These are phyloP conservation scores for Cephus pulcher DNA, from an alignment of 2,888 invertebrate species.

Conservation along the genomic window DNA sequence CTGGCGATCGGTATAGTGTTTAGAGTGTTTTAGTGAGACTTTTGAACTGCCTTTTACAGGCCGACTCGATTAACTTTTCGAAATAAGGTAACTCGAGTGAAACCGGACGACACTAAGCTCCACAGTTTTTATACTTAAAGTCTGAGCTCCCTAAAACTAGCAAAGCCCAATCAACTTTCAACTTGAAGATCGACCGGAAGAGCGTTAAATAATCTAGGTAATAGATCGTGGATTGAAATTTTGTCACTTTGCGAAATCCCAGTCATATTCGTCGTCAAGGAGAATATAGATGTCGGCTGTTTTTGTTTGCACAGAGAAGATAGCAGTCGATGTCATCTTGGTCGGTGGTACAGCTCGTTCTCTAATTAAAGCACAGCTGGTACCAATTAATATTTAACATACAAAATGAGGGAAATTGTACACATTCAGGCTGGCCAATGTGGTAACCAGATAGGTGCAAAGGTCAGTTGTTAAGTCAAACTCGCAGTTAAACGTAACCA, in stretches of 20 bases:
- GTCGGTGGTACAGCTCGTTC: background rate
- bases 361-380: background rate
- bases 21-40: constrained; percentile 15
- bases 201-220: no score
- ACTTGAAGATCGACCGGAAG: background rate
- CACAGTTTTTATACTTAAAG: background rate
- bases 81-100: background rate
- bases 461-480: constrained; percentile 67
- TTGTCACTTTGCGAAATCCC: background rate
- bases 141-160: background rate
- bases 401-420: constrained; percentile 81
- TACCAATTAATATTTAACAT: background rate
- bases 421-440: constrained; percentile 89
- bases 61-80: background rate
- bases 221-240: background rate
- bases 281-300: constrained; percentile 26
- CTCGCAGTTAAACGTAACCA: background rate
- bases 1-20: background rate
- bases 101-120: background rate
- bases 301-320: constrained; percentile 25
- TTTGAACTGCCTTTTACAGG: constrained; percentile 9
- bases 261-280: constrained; percentile 19
- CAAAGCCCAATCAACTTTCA: background rate
- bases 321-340: background rate
- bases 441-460: constrained; percentile 86